phyloP scores from a whole-genome alignment of 1,140 invertebrate genomes.

The Euglossa dilemma region DNA sequence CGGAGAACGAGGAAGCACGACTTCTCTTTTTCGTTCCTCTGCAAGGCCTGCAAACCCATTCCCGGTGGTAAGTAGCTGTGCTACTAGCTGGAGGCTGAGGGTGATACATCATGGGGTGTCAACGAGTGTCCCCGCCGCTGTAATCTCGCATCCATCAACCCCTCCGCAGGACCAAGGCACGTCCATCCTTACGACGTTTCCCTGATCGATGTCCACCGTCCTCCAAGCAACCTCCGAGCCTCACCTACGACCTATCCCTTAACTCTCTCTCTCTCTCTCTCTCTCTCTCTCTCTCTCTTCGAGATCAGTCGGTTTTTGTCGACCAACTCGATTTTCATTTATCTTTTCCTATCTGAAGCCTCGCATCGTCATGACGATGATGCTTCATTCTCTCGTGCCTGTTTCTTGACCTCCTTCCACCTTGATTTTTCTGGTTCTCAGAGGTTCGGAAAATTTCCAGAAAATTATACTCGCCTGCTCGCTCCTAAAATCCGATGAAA shows the following conservation, averaged over 20 bases:
- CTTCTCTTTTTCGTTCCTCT: slow-evolving; percentile 49
- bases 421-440: not conserved
- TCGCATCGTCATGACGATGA: slow-evolving; percentile 59
- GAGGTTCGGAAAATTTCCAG: not conserved
- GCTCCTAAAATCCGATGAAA: too few species aligned
- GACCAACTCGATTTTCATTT: slow-evolving; percentile 64
- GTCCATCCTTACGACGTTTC: slow-evolving; percentile 55
- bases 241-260: slow-evolving; percentile 56
- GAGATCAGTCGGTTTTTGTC: slow-evolving; percentile 64
- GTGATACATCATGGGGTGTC: slow-evolving; percentile 74
- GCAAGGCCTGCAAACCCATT: slow-evolving; percentile 40
- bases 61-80: slow-evolving; percentile 61
- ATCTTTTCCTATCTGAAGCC: slow-evolving; percentile 62
- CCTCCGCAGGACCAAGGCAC: slow-evolving; percentile 44
- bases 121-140: slow-evolving; percentile 70
- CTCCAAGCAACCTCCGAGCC: slow-evolving; percentile 52
- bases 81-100: slow-evolving; percentile 62
- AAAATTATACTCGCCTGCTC: too few species aligned
- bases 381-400: slow-evolving; percentile 1
- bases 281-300: slow-evolving; percentile 10
- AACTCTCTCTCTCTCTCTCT: not conserved
- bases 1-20: slow-evolving; percentile 21
- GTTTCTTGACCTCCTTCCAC: slow-evolving; percentile 15
- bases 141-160: slow-evolving; percentile 76
- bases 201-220: slow-evolving; percentile 70